These are phyloP conservation scores for Leptinotarsa haldemani DNA, from an alignment of 2,888 invertebrate genomes.

Conservation along the genomic window DNA sequence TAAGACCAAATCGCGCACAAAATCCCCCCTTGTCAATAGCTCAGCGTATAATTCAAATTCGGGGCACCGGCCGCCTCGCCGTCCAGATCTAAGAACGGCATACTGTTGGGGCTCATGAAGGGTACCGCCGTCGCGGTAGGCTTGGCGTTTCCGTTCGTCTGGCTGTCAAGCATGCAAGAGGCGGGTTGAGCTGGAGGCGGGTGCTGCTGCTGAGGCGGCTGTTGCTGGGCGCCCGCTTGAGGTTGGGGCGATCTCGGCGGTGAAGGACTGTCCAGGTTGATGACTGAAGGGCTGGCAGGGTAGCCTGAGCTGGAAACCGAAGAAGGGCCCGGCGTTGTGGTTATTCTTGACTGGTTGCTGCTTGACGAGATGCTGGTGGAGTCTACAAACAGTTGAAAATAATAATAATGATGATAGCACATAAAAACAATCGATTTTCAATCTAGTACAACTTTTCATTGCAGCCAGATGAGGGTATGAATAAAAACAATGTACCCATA, in stretches of 20 bases:
- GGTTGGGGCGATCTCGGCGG: slow-evolving; percentile 68
- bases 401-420: no score
- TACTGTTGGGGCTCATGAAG: slow-evolving; percentile 46
- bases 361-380: slow-evolving; percentile 64
- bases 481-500: no score
- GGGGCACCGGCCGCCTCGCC: slow-evolving; percentile 54
- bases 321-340: slow-evolving; percentile 63
- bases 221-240: slow-evolving; percentile 18
- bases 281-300: slow-evolving; percentile 71
- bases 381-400: slow-evolving; percentile 50
- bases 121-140: slow-evolving; percentile 42
- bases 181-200: slow-evolving; percentile 40
- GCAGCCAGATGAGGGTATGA: no score
- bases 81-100: slow-evolving; percentile 62
- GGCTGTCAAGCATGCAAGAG: slow-evolving; percentile 56
- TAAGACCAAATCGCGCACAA: neutral
- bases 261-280: slow-evolving; percentile 75
- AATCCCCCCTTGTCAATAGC: slow-evolving; percentile 28
- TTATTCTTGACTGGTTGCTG: slow-evolving; percentile 63
- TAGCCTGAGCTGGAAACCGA: slow-evolving; percentile 74
- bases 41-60: slow-evolving; percentile 41
- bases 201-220: slow-evolving; percentile 48
- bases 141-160: slow-evolving; percentile 48
- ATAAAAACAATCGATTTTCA: no score
- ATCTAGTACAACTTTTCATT: no score